Conservation (phyloP, 2,888 invertebrate species). For the Pilophorus perplexus region DNA sequence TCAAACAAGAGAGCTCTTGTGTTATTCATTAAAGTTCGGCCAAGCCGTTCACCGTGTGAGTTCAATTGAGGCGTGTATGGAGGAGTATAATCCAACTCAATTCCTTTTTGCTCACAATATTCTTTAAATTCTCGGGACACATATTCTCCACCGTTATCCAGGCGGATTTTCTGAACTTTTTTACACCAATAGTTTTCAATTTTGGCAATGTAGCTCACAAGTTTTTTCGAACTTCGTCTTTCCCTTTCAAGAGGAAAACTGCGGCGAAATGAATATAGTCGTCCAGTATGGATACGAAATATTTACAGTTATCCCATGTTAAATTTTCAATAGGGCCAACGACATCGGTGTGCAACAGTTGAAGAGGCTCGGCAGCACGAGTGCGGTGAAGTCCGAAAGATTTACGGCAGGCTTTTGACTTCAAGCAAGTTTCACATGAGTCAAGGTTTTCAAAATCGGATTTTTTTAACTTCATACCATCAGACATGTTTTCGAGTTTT, state of each 20-base stretch:
- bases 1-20: constrained; percentile 38
- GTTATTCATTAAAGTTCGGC: constrained; percentile 9
- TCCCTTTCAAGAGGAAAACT: background rate
- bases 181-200: no score
- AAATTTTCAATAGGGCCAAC: no score
- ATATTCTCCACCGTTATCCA: no score
- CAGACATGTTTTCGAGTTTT: background rate
- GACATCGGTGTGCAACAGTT: no score
- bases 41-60: constrained; percentile 10
- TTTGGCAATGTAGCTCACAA: background rate
- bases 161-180: no score
- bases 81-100: no score
- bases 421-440: constrained; percentile 7
- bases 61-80: constrained; percentile 18
- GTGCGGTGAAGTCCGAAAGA: background rate
- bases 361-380: no score
- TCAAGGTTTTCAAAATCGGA: background rate
- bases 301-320: no score
- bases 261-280: constrained; percentile 22
- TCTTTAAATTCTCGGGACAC: no score
- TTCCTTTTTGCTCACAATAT: no score
- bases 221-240: constrained; percentile 14
- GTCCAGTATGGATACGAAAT: no score
- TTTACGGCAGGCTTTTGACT: background rate
- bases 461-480: background rate